Evolutionary conservation across 2,797 vertebrate species (phyloP), one percentile per base, ranked within the genome.

Genomic region (Phrynocephalus forsythii): DNA sequence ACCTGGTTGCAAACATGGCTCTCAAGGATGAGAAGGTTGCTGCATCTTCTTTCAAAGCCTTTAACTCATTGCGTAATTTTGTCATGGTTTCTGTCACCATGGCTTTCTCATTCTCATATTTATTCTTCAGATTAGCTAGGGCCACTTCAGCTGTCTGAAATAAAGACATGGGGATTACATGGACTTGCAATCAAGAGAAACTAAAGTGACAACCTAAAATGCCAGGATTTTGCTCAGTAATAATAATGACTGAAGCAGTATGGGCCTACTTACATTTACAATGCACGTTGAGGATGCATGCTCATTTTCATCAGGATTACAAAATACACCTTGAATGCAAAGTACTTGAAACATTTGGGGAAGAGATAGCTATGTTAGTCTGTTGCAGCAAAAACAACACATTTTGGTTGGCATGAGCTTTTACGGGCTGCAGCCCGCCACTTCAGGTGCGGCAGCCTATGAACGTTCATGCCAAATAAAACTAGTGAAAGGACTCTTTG

Each of bases 21-120:
- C 99, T 97, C 91, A 99, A 96, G 87, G 99, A 99, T 73, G 99
- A 99, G 97, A 99, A 99, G 90, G 98, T 99, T 89, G 99, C 99
- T 5, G 99, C 98, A 16, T 99, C 99, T 97, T 99, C 99, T 93
- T 99, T 99, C 92, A 99, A 96, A 91, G 99, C 99, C 96, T 99
- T 99, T 84, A 99, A 95, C 91, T 99, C 99, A 8, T 99, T 99
- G 91, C 99, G 97, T 79, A 99, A 97, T 94, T 99, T 99, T 93
- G 98, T 99, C 99, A 99, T 99, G 2, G 99, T 99, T 95, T 99
- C 99, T 0, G 98, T 99, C 96, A 99, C 99, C 98, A 99, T 99
- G 0, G 97, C 92, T 92, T 99, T 99, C 94, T 99, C 99, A 33
- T 99, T 99, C 95, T 99, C 99, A 0, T 99, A 99, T 91, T 99